A percentile compares a stretch with the other conserved stretches of the same genome.
Evolutionary conservation across 1,140 invertebrate genomes (phyloP).

Genomic region (Euborellia annulipes): DNA sequence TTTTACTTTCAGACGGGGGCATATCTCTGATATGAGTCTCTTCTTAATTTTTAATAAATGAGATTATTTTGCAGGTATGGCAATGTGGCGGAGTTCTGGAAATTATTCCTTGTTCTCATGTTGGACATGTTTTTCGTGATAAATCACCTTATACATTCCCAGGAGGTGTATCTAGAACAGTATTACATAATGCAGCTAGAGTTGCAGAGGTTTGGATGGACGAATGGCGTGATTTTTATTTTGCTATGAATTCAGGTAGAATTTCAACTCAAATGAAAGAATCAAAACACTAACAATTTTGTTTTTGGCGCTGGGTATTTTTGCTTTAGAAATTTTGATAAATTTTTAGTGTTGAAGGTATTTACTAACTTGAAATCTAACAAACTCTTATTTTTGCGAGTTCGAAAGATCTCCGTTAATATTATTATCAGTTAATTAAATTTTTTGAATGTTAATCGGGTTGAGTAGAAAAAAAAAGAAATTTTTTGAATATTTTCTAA

Average conservation of each 20-base stretch:
- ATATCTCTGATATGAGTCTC: no score
- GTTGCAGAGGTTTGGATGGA: constrained; percentile 98
- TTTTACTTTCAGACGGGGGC: no score
- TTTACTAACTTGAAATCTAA: not conserved
- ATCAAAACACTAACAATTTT: not conserved
- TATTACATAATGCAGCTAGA: constrained; percentile 91
- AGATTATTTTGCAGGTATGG: constrained; percentile 63
- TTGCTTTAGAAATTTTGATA: not conserved
- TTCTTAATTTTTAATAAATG: no score
- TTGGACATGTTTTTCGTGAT: constrained; percentile 97
- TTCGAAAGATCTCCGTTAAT: no score
- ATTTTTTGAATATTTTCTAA: no score
- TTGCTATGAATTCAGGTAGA: constrained; percentile 93
- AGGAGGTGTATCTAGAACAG: constrained; percentile 90
- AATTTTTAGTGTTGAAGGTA: not conserved
- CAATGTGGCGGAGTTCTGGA: constrained; percentile 92
- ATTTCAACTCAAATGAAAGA: not conserved
- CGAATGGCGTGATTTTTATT: constrained; percentile 97
- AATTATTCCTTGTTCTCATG: constrained; percentile 91
- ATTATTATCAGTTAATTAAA: no score
- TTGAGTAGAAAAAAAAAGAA: no score
- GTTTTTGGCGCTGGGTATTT: not conserved
- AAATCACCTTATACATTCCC: constrained; percentile 99
- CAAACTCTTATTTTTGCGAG: no score
- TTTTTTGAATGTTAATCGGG: no score